A percentile compares a stretch with the other conserved stretches of the same genome.
Conservation (phyloP, 2,113 vertebrate genomes). For the Piaya cayana region DNA sequence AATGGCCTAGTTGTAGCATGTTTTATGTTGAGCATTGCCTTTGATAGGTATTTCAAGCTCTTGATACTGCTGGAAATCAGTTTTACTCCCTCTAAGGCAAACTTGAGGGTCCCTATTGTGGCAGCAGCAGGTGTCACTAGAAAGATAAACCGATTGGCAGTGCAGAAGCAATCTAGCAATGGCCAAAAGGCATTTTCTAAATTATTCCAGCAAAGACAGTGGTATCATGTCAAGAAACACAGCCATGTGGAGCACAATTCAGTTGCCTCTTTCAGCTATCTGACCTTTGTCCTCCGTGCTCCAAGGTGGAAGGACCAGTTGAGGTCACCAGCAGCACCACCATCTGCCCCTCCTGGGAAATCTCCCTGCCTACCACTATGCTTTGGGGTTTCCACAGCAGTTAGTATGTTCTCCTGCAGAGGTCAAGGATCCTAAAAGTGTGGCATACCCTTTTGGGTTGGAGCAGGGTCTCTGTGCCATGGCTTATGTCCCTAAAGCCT, state of each 20-base stretch:
- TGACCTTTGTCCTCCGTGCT: background rate
- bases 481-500: background rate
- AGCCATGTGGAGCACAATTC: background rate
- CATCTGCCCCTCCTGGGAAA: background rate
- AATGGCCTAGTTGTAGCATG: background rate
- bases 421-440: background rate
- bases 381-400: background rate
- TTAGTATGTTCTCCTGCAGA: background rate
- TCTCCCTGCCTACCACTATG: accelerated
- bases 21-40: background rate
- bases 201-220: background rate
- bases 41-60: background rate
- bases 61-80: background rate
- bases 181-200: background rate
- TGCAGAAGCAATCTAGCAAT: background rate
- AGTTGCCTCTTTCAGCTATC: background rate
- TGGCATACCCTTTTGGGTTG: background rate
- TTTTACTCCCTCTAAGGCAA: background rate
- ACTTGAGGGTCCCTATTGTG: background rate
- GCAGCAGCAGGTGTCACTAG: background rate
- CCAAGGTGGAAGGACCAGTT: background rate
- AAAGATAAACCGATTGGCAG: background rate
- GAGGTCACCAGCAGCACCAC: background rate
- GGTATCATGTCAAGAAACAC: background rate
- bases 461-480: background rate